Percentiles rank a stretch among this genome's conserved stretches.
Conservation (phyloP, 2,888 invertebrate genomes). For the Julus scanicus region DNA sequence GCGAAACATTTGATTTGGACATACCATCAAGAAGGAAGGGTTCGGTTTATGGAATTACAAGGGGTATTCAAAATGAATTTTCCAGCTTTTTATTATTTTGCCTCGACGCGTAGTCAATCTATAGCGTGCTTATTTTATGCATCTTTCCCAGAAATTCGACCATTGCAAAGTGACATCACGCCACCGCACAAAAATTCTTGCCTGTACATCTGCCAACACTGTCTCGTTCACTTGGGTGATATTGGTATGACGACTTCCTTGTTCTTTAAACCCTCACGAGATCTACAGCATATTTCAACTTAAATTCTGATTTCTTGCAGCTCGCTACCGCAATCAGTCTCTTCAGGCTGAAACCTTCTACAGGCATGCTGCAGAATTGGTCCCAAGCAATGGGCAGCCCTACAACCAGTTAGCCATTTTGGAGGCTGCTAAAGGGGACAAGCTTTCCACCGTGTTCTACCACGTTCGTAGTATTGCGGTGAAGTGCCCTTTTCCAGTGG, state of each 20-base stretch:
- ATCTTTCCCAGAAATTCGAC: constrained; percentile 51
- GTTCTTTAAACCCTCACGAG: neutral
- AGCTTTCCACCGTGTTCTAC: constrained; percentile 85
- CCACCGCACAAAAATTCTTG: constrained; percentile 76
- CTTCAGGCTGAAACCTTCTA: constrained; percentile 87
- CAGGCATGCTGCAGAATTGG: constrained; percentile 67
- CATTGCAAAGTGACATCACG: constrained; percentile 57
- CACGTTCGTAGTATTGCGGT: constrained; percentile 86
- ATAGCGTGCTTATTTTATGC: neutral
- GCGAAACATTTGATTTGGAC: constrained; percentile 82
- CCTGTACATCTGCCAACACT: constrained; percentile 87
- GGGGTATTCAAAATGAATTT: constrained; percentile 63
- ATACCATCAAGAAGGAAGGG: constrained; percentile 77
- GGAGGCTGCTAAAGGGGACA: constrained; percentile 82
- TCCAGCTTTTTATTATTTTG: neutral
- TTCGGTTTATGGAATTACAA: constrained; percentile 68
- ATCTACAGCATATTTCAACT: constrained; percentile 61
- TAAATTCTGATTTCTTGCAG: constrained; percentile 64
- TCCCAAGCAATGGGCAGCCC: constrained; percentile 74
- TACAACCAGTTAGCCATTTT: constrained; percentile 87
- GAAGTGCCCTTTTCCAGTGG: constrained; percentile 86
- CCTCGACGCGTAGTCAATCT: neutral
- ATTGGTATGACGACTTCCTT: constrained; percentile 66
- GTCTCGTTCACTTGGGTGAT: constrained; percentile 88
- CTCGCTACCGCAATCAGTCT: constrained; percentile 83